These are phyloP conservation scores for Oreochromis niloticus DNA, from an alignment of 2,113 vertebrate species.

Conservation along the genomic window DNA sequence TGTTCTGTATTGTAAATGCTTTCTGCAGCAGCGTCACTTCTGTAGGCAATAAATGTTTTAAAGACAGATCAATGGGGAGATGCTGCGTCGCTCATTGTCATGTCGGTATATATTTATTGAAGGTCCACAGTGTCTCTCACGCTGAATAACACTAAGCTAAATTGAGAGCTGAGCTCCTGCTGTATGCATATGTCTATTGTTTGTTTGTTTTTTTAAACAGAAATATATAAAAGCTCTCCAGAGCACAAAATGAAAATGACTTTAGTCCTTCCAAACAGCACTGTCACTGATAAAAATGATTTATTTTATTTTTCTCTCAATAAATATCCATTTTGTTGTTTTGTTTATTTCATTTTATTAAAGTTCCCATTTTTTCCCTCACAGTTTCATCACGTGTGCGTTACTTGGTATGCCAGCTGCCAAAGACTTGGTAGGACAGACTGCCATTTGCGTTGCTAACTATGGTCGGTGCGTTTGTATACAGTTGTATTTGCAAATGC, in stretches of 20 bases:
- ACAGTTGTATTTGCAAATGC: not conserved
- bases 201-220: not conserved
- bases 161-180: not conserved
- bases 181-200: not conserved
- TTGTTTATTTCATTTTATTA: not conserved
- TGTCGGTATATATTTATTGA: not conserved
- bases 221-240: not conserved
- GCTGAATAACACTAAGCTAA: not conserved
- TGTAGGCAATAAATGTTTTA: not conserved
- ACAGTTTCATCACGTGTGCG: not conserved
- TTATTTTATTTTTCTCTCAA: not conserved
- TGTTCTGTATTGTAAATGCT: not conserved
- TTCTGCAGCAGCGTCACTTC: not conserved
- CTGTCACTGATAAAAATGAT: not conserved
- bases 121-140: not conserved
- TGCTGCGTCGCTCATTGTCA: not conserved
- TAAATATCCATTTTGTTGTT: not conserved
- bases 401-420: not conserved
- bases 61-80: not conserved
- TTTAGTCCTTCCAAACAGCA: not conserved
- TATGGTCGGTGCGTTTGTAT: not conserved
- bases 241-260: not conserved
- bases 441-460: not conserved
- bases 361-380: not conserved
- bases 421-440: rapidly evolving